phyloP scores from a whole-genome alignment of 2,888 invertebrate species.

The Erebia aethiops region DNA sequence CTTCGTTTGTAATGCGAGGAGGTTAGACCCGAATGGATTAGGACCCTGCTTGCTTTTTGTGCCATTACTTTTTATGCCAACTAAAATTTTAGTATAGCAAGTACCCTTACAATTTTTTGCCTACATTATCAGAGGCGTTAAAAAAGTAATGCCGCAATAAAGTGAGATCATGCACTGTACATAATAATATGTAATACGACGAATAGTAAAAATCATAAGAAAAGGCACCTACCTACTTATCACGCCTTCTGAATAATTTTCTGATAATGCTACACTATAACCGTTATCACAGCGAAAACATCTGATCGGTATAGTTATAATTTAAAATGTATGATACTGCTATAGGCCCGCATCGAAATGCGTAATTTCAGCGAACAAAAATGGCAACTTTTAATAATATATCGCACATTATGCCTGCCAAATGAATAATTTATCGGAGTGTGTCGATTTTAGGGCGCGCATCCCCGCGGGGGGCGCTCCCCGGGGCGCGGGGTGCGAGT shows the following conservation, averaged over 20 bases:
- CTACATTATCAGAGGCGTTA: constrained; percentile 8
- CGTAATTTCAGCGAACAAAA: constrained; percentile 62
- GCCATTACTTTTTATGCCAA: constrained; percentile 41
- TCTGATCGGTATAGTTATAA: constrained; percentile 8
- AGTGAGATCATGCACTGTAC: constrained; percentile 1
- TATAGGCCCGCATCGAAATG: constrained; percentile 37
- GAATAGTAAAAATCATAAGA: background rate
- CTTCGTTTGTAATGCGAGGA: constrained; percentile 82
- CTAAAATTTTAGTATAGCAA: constrained; percentile 15
- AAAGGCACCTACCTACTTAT: background rate
- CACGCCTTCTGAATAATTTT: constrained; percentile 11
- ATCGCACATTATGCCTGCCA: constrained; percentile 81
- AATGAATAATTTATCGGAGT: constrained; percentile 81
- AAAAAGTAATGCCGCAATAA: constrained; percentile 1
- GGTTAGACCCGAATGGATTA: constrained; percentile 63
- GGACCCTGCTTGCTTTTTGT: constrained; percentile 41
- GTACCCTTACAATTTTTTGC: constrained; percentile 6
- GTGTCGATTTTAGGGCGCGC: constrained; percentile 76
- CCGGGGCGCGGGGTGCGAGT: constrained; percentile 38
- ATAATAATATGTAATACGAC: background rate
- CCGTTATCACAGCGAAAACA: constrained; percentile 3
- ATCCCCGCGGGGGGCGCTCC: constrained; percentile 62
- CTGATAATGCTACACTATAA: background rate
- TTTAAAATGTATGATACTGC: background rate
- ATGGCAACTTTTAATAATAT: constrained; percentile 82